Base-by-base conservation (phyloP, 2,797 vertebrate species). In the Cuculus canorus region DNA sequence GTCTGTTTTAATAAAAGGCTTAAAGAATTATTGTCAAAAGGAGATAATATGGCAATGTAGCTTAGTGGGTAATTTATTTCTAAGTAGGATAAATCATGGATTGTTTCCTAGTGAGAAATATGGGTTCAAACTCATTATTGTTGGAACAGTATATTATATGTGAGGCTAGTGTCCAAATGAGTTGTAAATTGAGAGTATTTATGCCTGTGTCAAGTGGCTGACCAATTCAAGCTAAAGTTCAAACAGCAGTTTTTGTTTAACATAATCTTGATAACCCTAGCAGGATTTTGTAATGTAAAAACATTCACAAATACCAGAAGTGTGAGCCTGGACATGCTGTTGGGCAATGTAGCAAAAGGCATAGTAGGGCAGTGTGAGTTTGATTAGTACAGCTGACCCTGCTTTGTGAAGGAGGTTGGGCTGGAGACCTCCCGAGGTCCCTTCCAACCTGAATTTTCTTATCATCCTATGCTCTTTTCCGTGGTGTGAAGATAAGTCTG, bases 41-140 rank as follows among this genome's bases (percentile, higher is more conserved):
- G 43, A 43, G 15, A 43, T 43, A 43, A 43, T 43, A 16, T 43
- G 70, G 64, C 59, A 79, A 4, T 66, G 48, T 57, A 54, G 11
- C 59, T 91, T 72, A 91, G 57, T 68, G 39, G 27, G 70, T 80
- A 82, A 84, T 90, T 90, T 78, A 63, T 90, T 96, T 92, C 70
- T 52, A 39, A 83, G n/a, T n/a, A 30, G 88, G 80, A 83, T 39
- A 82, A 88, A 90, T 87, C 50, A 75, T 37, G 17, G 35, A 61
- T 53, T 88, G 66, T 72, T 92, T 84, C 52, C 35, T 57, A 52
- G 39, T 45, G 53, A 90, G 68, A 83, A 88, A 82, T 52, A 64
- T 1, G 23, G 15, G 22, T 39, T 91, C 66, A 86, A 91, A 79
- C 18, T 91, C 73, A 63, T 71, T 95, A 56, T n/a, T 91, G 23